A percentile compares a stretch with the other conserved stretches of the same genome.
phyloP scores from a whole-genome alignment of 2,113 vertebrate genomes.

The Apus apus region DNA sequence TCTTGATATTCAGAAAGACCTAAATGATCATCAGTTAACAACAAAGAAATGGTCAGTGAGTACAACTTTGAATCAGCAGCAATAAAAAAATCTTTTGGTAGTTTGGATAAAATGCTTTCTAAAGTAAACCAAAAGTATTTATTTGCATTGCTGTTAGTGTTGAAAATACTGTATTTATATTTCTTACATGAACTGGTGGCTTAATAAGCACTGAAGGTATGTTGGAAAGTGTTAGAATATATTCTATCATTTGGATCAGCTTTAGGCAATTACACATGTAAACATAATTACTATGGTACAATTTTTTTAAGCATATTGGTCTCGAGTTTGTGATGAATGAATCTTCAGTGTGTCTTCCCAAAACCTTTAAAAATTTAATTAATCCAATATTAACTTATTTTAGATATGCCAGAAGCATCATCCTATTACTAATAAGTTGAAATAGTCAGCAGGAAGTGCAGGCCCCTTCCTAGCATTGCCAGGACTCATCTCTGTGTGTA shows the following conservation, averaged over 20 bases:
- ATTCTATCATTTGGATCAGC: slow-evolving; percentile 31
- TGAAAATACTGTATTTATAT: not conserved
- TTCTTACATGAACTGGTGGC: not conserved
- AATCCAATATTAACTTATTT: slow-evolving; percentile 69
- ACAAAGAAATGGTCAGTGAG: not conserved
- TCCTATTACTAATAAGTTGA: slow-evolving; percentile 59
- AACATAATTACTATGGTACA: slow-evolving; percentile 25
- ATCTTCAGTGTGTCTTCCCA: not conserved
- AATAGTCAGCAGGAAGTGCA: slow-evolving; percentile 68
- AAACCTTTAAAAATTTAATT: slow-evolving; percentile 37
- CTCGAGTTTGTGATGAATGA: slow-evolving; percentile 29
- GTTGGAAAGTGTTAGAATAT: slow-evolving; percentile 5
- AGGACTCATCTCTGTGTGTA: slow-evolving; percentile 71
- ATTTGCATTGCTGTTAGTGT: not conserved
- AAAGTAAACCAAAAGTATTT: not conserved
- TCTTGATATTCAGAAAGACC: not conserved
- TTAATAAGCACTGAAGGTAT: slow-evolving; percentile 23
- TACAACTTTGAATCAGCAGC: not conserved
- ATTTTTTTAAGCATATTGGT: not conserved
- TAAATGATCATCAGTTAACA: not conserved
- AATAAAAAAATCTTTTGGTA: not conserved
- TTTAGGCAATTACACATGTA: slow-evolving; percentile 50
- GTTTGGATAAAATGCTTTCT: not conserved
- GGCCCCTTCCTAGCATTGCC: slow-evolving; percentile 51
- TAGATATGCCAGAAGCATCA: slow-evolving; percentile 62